Percentiles rank a stretch among this genome's conserved stretches.
These are phyloP conservation scores for Orgyia antiqua DNA, from an alignment of 2,888 invertebrate genomes.

Conservation along the genomic window DNA sequence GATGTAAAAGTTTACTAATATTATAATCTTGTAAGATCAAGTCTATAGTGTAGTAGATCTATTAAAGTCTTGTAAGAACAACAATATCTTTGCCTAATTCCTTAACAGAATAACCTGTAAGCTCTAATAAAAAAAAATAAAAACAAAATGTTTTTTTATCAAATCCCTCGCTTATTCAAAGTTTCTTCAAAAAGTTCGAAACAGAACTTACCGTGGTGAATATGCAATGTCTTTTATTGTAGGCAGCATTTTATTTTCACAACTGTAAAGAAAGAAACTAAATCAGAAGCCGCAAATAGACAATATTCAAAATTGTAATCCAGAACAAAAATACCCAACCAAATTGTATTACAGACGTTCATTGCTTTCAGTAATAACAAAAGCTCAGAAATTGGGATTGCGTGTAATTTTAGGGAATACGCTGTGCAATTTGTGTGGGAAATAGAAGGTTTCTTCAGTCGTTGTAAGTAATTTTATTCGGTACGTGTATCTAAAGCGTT, in stretches of 20 bases:
- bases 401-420: constrained; percentile 10
- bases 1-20: too few species aligned
- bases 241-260: constrained; percentile 9
- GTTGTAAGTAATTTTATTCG: constrained; percentile 1
- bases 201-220: constrained; percentile 16
- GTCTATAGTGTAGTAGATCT: too few species aligned
- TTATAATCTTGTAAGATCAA: too few species aligned
- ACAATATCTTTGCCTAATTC: too few species aligned
- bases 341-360: constrained; percentile 7
- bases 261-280: constrained; percentile 13
- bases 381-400: constrained; percentile 14
- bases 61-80: too few species aligned
- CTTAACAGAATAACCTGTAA: too few species aligned
- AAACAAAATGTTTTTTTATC: too few species aligned
- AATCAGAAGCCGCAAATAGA: constrained; percentile 3
- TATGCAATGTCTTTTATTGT: not conserved
- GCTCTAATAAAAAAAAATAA: too few species aligned
- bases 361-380: constrained; percentile 19
- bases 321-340: constrained; percentile 10
- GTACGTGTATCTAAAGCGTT: not conserved
- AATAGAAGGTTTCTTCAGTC: constrained; percentile 3
- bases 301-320: constrained; percentile 8
- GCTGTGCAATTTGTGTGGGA: constrained; percentile 8
- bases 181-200: too few species aligned
- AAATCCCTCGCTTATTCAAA: too few species aligned